Evolutionary conservation across 2,113 vertebrate genomes (phyloP).

Genomic region (Epinephelus cyanopodus): DNA sequence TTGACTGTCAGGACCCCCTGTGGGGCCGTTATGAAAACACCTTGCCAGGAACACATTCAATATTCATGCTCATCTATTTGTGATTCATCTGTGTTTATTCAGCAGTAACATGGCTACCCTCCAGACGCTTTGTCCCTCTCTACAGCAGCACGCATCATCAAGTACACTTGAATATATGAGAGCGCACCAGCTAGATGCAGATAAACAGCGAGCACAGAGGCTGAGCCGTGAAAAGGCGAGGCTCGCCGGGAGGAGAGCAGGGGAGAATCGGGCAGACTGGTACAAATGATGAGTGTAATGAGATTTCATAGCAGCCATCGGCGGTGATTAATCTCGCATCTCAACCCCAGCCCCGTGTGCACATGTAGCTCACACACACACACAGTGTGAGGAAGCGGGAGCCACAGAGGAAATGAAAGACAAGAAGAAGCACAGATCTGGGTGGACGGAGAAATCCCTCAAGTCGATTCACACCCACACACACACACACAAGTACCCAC

Average conservation of each 20-base stretch:
- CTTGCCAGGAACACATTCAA: background rate
- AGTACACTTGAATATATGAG: conserved; percentile 45
- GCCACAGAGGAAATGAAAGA: conserved; percentile 80
- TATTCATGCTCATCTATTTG: background rate
- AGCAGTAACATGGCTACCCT: conserved; percentile 43
- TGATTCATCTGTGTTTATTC: conserved; percentile 60
- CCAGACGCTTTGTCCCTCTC: conserved; percentile 28
- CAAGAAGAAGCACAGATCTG: conserved; percentile 62
- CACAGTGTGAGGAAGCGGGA: conserved; percentile 46
- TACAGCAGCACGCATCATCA: conserved; percentile 22
- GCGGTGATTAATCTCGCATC: conserved; percentile 83
- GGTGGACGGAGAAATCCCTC: conserved; percentile 69
- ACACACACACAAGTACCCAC: conserved; percentile 20
- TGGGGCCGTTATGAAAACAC: conserved; percentile 1
- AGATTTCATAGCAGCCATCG: conserved; percentile 86
- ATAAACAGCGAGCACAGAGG: conserved; percentile 57
- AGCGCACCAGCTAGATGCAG: conserved; percentile 46
- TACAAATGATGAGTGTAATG: conserved; percentile 86
- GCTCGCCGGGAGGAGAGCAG: conserved; percentile 37
- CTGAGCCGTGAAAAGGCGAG: conserved; percentile 50
- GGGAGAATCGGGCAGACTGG: conserved; percentile 71
- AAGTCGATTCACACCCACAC: conserved; percentile 60
- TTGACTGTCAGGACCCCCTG: background rate
- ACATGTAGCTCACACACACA: conserved; percentile 33
- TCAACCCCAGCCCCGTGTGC: conserved; percentile 51